Percentiles rank a stretch among this genome's conserved stretches.
Conservation (phyloP, 2,888 invertebrate species). For the Apamea sordens region DNA sequence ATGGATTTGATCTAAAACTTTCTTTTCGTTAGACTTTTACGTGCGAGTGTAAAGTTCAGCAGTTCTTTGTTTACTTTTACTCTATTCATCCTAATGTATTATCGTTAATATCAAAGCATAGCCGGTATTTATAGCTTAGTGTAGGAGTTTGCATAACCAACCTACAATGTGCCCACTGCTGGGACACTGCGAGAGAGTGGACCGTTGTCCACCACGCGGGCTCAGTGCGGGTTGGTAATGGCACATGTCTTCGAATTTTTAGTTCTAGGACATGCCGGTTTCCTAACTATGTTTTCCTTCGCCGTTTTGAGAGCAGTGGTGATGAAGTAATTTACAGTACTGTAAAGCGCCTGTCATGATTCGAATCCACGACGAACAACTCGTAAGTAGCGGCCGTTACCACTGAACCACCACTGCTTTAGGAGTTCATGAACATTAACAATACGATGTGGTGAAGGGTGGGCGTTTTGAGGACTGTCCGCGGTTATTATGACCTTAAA, state of each 20-base stretch:
- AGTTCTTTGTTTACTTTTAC: not conserved
- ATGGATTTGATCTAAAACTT: not conserved
- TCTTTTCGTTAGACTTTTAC: not conserved
- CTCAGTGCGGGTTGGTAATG: not conserved
- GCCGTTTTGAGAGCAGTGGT: not conserved
- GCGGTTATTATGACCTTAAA: not conserved
- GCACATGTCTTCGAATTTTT: not conserved
- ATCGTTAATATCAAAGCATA: not conserved
- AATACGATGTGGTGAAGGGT: slow-evolving; percentile 8
- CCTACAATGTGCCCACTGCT: not conserved
- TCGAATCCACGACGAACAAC: not conserved
- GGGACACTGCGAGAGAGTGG: not conserved
- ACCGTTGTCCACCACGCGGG: not conserved
- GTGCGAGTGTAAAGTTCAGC: not conserved
- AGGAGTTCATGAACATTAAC: not conserved
- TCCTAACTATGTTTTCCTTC: not conserved
- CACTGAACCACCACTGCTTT: not conserved
- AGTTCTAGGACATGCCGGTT: not conserved
- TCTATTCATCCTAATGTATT: not conserved
- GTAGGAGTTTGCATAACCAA: not conserved
- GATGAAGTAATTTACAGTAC: not conserved
- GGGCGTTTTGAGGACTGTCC: not conserved
- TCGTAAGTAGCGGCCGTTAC: not conserved
- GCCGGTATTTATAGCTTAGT: not conserved
- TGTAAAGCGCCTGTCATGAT: not conserved